Base-by-base conservation (phyloP, 2,113 vertebrate species). In the Pristiophorus japonicus region DNA sequence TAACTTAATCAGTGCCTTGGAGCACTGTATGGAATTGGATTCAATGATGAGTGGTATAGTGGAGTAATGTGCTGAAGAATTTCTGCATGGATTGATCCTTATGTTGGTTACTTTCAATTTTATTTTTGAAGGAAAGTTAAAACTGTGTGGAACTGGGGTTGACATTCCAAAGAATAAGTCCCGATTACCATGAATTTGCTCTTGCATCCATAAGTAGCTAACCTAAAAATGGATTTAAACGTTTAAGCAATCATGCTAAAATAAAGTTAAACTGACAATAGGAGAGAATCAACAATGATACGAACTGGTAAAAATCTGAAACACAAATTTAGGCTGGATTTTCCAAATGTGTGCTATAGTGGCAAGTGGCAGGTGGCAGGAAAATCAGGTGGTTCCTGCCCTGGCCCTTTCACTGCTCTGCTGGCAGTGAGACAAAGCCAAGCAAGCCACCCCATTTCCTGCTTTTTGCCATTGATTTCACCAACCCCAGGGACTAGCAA, bases 1-100 rank as follows among this genome's bases (percentile, higher is more conserved):
- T 92, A 94, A 30, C 93, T 94, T 94, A 94, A 94, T 70, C 65
- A 94, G 59, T 94, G 66, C 93, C 93, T 70, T 70, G 93, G 51
- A 73, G 66, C 93, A 70, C 24, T 51, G 66, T 45, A 63, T 92
- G 88, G 88, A 94, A 94, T 45, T 94, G 93, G 65, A 92, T 51
- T 94, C 65, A 70, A 51, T 30, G 66, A 70, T 70, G 22, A 94
- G 45, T 73, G 66, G 93, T 45, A 67, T 47, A 45, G 45, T 8
- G 42, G 42, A 24, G 66, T 14, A 94, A 51, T 51, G 22, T 73
- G 93, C 11, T 34, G 59, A 92, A 92, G n/a, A 94, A 94, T 51
- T 70, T 45, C 45, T 94, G 27, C 27, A 70, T 51, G 42, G 5
- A 51, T 73, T 67, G 42, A 51, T 30, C 8, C 45, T 73, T 73